phyloP scores from a whole-genome alignment of 2,797 vertebrate genomes.

The Pyrocephalus nanus region DNA sequence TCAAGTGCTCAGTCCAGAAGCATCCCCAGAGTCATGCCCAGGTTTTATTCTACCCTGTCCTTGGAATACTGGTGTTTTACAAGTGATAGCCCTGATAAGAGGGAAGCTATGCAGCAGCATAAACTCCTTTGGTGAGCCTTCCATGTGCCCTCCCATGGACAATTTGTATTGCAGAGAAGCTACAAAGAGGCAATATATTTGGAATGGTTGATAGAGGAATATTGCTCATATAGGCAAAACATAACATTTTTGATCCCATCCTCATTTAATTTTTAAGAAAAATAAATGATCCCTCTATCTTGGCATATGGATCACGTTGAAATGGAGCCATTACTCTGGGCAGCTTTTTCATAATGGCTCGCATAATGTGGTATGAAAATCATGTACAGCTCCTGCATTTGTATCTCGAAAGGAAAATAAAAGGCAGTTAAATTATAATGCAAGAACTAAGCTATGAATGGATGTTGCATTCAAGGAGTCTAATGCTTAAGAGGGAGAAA shows the following conservation, averaged over 20 bases:
- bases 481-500: constrained; percentile 13
- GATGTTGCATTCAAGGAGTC: constrained; percentile 20
- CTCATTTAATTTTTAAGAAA: constrained; percentile 52
- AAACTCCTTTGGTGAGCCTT: not conserved
- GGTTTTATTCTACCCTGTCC: not conserved
- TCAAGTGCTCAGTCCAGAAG: not conserved
- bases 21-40: not conserved
- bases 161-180: not conserved
- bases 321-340: constrained; percentile 8
- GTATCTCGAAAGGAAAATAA: constrained; percentile 61
- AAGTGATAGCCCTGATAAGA: not conserved
- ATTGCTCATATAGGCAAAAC: constrained; percentile 29
- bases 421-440: constrained; percentile 45
- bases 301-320: not conserved
- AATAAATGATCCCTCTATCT: constrained; percentile 38
- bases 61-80: not conserved
- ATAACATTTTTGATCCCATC: constrained; percentile 44
- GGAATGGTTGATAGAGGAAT: constrained; percentile 3
- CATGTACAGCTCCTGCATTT: not conserved
- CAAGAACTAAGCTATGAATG: constrained; percentile 48
- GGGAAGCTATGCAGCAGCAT: not conserved
- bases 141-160: not conserved
- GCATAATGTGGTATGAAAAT: constrained; percentile 11
- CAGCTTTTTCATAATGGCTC: constrained; percentile 33
- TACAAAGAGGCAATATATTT: not conserved